phyloP scores from a whole-genome alignment of 35 echinoderm and acorn worm genomes.

The Amphiura filiformis region DNA sequence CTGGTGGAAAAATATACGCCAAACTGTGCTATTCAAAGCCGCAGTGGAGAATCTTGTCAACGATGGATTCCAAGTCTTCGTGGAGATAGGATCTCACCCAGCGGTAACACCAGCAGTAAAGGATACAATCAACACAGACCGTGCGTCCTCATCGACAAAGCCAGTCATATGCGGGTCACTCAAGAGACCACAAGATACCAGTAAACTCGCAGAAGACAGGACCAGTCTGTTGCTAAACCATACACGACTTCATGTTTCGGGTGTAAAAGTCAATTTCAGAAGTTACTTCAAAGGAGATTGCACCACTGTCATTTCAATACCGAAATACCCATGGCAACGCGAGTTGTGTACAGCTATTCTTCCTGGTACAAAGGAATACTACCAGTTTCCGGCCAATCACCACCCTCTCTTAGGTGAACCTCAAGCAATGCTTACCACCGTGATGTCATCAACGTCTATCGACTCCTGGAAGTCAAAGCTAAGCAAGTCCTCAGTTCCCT shows the following conservation, averaged over 20 bases:
- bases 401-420: constrained; percentile 47
- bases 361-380: constrained; percentile 2
- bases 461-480: constrained; percentile 20
- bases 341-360: background rate
- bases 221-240: constrained; percentile 27
- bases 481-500: background rate
- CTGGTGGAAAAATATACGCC: constrained; percentile 48
- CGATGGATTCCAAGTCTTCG: constrained; percentile 39
- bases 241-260: constrained; percentile 37
- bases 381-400: background rate
- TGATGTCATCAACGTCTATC: background rate
- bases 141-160: background rate
- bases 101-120: constrained; percentile 35
- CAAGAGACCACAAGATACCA: constrained; percentile 35
- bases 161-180: constrained; percentile 22
- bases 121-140: background rate
- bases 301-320: constrained; percentile 7
- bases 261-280: constrained; percentile 16
- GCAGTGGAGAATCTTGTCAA: constrained; percentile 29
- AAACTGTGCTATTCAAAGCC: constrained; percentile 33
- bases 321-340: constrained; percentile 64
- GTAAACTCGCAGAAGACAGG: constrained; percentile 21
- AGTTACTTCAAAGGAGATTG: constrained; percentile 1
- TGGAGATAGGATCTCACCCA: constrained; percentile 66
- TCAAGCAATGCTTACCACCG: background rate